Evolutionary conservation across 2,113 vertebrate species (phyloP), one percentile per base, ranked within the genome.

Genomic region (Salminus brasiliensis): DNA sequence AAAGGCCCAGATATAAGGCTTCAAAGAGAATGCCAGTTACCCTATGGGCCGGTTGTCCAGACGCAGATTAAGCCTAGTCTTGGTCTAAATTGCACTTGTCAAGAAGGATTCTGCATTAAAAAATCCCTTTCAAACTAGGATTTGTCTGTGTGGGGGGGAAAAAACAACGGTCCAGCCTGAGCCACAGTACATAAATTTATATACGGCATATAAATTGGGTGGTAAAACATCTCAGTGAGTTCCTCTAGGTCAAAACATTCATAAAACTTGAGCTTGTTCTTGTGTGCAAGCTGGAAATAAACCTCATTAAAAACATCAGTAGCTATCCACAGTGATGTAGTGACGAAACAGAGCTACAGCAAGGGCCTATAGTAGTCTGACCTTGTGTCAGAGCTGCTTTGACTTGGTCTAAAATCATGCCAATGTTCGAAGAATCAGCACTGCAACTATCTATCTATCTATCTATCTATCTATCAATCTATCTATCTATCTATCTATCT

Each of bases 61-160:
- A 77, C 63, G 49, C 32, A 57, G 74, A 68, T 77, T 77, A 77
- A 30, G 53, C 34, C 34, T 55, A 57, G 32, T 68, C 47, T 53
- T 76, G 49, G 49, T n/a, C 49, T 77, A 57, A 77, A 68, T 43
- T 77, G 74, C 63, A 57, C 63, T n/a, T 68, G 63, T 68, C 74
- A 77, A 57, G 13, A 32, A 23, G 63, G 49, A 68, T 68, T 55
- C 62, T 43, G 49, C 63, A 32, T 52, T 76, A 68, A 77, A 77
- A 68, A 57, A 52, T 39, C 11, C 34, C 18, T 77, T 57, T 68
- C 53, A 55, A 16, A 10, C 63, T 6, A 25, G 49, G 49, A 68
- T 68, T 77, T 57, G 16, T 49, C 49, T 55, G 74, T 29, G 62
- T 39, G 27, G 52, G 23, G 29, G 41, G 29, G 41, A 34, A 5